A percentile compares a stretch with the other conserved stretches of the same genome.
These are phyloP conservation scores for Electrona antarctica DNA, from an alignment of 2,113 vertebrate species.

Conservation along the genomic window DNA sequence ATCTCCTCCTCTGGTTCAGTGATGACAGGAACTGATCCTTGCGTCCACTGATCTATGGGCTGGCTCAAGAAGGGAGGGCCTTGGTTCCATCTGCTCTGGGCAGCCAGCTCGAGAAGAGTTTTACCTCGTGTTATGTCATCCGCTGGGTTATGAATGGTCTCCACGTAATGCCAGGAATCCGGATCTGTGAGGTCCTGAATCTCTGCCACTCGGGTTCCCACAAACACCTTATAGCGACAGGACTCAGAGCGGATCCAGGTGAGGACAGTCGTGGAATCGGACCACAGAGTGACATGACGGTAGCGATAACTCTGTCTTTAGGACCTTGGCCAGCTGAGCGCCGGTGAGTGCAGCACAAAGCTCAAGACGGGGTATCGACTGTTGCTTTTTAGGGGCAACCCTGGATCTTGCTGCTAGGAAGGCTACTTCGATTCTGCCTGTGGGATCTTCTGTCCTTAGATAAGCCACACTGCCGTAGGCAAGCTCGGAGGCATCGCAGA, in stretches of 20 bases:
- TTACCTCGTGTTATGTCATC: slow-evolving; percentile 35
- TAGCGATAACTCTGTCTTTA: slow-evolving; percentile 7
- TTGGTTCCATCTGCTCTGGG: neutral
- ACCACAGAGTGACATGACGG: neutral
- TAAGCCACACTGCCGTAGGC: slow-evolving; percentile 32
- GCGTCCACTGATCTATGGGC: neutral
- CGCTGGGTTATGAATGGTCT: neutral
- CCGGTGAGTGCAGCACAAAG: slow-evolving; percentile 18
- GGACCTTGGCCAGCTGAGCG: slow-evolving; percentile 17
- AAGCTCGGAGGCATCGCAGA: slow-evolving; percentile 33
- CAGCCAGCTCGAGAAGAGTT: neutral
- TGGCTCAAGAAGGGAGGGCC: slow-evolving; percentile 5
- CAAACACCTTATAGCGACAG: too few species aligned
- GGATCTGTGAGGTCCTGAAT: too few species aligned
- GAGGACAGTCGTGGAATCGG: slow-evolving; percentile 9
- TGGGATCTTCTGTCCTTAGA: neutral
- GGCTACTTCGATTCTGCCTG: neutral
- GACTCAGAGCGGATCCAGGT: slow-evolving; percentile 19
- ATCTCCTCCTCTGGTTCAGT: too few species aligned
- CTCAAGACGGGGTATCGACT: slow-evolving; percentile 25
- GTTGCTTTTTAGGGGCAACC: slow-evolving; percentile 10
- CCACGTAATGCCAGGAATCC: slow-evolving; percentile 18
- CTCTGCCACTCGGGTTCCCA: too few species aligned
- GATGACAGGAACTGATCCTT: neutral
- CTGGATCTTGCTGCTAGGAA: slow-evolving; percentile 25